phyloP scores from a whole-genome alignment of 2,888 invertebrate genomes.

The Dryococelus australis region DNA sequence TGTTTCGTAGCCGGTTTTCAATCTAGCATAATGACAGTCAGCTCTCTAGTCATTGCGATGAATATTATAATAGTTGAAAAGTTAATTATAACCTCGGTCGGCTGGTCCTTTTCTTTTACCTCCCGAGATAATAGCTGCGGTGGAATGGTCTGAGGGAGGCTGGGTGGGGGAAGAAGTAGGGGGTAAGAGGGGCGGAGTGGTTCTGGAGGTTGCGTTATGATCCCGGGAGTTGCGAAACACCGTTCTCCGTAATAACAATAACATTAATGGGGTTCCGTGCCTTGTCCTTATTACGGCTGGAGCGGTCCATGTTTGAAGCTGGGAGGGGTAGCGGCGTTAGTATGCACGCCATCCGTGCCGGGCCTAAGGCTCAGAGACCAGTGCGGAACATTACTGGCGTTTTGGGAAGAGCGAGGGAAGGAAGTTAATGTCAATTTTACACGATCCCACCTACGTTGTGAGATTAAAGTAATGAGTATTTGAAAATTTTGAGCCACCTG shows the following conservation, averaged over 20 bases:
- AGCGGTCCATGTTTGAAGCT: background rate
- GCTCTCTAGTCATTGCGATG: background rate
- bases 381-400: background rate
- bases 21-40: conserved; percentile 4
- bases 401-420: background rate
- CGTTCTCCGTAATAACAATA: conserved; percentile 1
- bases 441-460: background rate
- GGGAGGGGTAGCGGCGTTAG: background rate
- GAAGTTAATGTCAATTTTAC: background rate
- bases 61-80: conserved; percentile 27
- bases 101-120: conserved; percentile 13
- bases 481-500: background rate
- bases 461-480: background rate
- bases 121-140: conserved; percentile 16
- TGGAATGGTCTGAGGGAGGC: background rate
- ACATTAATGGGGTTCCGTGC: conserved; percentile 3
- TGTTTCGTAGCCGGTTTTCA: conserved; percentile 9
- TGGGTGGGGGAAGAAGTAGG: background rate
- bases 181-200: background rate
- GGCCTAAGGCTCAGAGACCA: too few relatives aligned
- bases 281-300: conserved; percentile 3
- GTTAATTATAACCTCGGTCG: conserved; percentile 23
- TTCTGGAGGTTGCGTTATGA: conserved; percentile 11
- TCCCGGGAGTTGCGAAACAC: background rate
- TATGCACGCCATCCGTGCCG: too few relatives aligned